A percentile compares a stretch with the other conserved stretches of the same genome.
These are phyloP conservation scores for Nyctibius bracteatus DNA, from an alignment of 2,113 vertebrate species.

Conservation along the genomic window DNA sequence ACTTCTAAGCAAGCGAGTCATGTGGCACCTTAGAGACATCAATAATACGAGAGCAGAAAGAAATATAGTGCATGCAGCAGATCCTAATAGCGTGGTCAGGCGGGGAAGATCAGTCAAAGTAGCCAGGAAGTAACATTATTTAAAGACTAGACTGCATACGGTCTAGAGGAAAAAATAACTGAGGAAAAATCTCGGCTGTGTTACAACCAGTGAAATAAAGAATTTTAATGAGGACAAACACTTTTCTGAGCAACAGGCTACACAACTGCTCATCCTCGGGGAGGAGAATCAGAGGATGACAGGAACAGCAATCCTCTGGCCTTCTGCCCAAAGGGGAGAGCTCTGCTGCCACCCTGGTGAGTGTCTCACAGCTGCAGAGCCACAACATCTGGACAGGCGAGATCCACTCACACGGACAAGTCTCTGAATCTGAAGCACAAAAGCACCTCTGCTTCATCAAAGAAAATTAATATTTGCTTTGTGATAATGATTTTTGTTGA, in stretches of 20 bases:
- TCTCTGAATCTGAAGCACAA: not conserved
- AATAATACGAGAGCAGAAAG: not conserved
- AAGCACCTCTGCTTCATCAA: not conserved
- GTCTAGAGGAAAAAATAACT: not conserved
- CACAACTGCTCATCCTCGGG: not conserved
- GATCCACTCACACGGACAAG: not conserved
- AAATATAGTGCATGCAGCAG: not conserved
- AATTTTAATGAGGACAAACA: not conserved
- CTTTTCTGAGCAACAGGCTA: not conserved
- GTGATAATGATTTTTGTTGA: not conserved
- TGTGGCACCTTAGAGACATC: not conserved
- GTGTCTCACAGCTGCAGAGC: not conserved
- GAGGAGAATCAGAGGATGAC: not conserved
- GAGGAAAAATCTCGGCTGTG: not conserved
- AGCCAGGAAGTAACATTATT: not conserved
- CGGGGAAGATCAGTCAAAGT: not conserved
- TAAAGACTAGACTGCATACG: not conserved
- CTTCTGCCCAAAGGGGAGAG: not conserved
- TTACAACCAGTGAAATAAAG: rapidly evolving
- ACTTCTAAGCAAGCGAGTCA: not conserved
- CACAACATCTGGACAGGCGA: not conserved
- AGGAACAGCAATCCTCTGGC: not conserved
- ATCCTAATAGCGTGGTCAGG: rapidly evolving
- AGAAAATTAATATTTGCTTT: not conserved
- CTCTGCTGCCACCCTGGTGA: not conserved